Evolutionary conservation across 2,113 vertebrate species (phyloP).

Genomic region (Ceyx margarethae): DNA sequence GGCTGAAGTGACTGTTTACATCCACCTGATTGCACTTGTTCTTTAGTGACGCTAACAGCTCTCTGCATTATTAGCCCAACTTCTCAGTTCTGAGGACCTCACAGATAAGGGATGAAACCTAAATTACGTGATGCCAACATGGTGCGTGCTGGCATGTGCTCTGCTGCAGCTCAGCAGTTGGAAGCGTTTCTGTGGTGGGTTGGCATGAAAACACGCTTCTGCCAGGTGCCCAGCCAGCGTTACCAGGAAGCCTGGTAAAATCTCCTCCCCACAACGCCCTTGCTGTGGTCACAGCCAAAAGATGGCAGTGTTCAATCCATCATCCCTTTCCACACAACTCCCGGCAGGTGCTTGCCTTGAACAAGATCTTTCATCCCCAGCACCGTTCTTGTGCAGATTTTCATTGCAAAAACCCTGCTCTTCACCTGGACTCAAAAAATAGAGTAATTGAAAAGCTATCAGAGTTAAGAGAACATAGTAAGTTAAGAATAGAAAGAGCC

Average conservation of each 20-base stretch:
- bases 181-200: not conserved
- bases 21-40: constrained; percentile 68
- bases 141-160: not conserved
- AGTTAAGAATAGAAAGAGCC: not conserved
- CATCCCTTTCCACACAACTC: constrained; percentile 2
- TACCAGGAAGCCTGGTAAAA: not conserved
- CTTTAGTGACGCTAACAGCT: constrained; percentile 49
- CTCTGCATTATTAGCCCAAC: constrained; percentile 19
- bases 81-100: constrained; percentile 4
- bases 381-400: not conserved
- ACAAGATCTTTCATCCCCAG: not conserved
- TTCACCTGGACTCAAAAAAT: constrained; percentile 10
- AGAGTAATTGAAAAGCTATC: constrained; percentile 32
- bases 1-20: constrained; percentile 72
- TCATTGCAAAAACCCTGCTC: not conserved
- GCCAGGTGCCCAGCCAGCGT: not conserved
- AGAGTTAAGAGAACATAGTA: not conserved
- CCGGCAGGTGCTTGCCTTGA: not conserved
- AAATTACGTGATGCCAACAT: not conserved
- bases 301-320: constrained; percentile 71
- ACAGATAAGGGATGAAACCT: not conserved
- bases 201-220: not conserved
- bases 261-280: not conserved
- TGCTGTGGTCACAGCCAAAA: constrained; percentile 59
- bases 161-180: not conserved